Base-by-base conservation (phyloP, 2,888 invertebrate genomes). In the Tetropium fuscum region DNA sequence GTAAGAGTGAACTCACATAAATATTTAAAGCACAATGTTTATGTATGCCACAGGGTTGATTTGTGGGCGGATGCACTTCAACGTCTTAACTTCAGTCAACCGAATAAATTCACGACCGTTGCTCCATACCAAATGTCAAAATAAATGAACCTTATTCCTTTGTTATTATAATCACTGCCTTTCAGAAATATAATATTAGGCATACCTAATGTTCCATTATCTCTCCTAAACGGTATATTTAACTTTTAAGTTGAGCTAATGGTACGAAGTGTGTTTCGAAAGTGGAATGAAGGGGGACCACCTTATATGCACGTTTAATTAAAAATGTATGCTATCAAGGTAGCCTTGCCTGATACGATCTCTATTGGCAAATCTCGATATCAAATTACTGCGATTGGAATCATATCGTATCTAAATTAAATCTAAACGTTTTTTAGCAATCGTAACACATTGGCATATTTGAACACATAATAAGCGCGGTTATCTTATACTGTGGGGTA, bases 131-230 rank as follows among this genome's bases (percentile, higher is more conserved):
- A 57, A 57, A 57, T 43, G 56, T 57, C 56, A 57, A 57, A 49
- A 40, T 43, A 57, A 57, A 49, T 57, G 49, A 48, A 20, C 48
- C 32, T 57, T 49, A 56, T 25, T 48, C 43, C 16, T 48, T 44
- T 53, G 25, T 58, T 58, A 53, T 58, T 53, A 47, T 47, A 53
- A 53, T 47, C 53, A 34, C 47, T 53, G 53, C 45, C 57, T 44
- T 58, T 51, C 51, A 36, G 15, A 45, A 45, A 32, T 47, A 47
- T 15, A 18, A 19, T n/a, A 47, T 47, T 47, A 20, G 19, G 25
- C 13, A 8, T 20, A 19, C 20, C 20, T 41, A 40, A 30, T 13
- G 20, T 22, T 3, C 5, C 22, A 7, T 10, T 11, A 6, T 25
- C 13, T 45, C 27, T 45, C 16, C n/a, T 45, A 27, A 27, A 45